A percentile compares a stretch with the other conserved stretches of the same genome.
These are phyloP conservation scores for Pelusios castaneus DNA, from an alignment of 2,113 vertebrate genomes.

Conservation along the genomic window DNA sequence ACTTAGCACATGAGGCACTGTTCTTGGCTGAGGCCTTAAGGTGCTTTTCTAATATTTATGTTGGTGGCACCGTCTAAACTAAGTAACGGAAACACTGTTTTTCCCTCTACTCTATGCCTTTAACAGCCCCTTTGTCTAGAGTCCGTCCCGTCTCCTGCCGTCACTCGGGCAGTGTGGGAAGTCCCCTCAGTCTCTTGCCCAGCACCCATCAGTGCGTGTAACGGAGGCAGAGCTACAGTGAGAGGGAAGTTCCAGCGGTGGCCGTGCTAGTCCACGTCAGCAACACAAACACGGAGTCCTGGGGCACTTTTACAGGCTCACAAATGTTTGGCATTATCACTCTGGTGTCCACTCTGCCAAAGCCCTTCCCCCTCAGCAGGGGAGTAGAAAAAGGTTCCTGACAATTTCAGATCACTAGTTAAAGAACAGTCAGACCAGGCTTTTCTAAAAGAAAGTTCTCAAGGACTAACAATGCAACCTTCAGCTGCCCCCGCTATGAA, in stretches of 20 bases:
- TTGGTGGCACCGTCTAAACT: neutral
- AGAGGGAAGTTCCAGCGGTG: no score
- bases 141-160: neutral
- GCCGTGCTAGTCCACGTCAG: no score
- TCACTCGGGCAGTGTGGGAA: neutral
- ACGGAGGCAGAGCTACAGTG: neutral
- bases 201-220: neutral
- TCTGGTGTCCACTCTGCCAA: neutral
- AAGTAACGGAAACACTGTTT: neutral
- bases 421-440: neutral
- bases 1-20: neutral
- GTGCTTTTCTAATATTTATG: neutral
- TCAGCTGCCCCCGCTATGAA: neutral
- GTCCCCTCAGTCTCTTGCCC: constrained; percentile 9
- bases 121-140: neutral
- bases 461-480: neutral
- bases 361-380: neutral
- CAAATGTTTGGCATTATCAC: no score
- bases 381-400: neutral
- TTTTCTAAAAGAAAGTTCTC: neutral
- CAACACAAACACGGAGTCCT: no score
- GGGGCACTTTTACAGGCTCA: no score
- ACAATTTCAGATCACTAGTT: no score
- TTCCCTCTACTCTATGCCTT: neutral
- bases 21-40: neutral